Conservation (phyloP, 2,113 vertebrate genomes). For the Notiomystis cincta region DNA sequence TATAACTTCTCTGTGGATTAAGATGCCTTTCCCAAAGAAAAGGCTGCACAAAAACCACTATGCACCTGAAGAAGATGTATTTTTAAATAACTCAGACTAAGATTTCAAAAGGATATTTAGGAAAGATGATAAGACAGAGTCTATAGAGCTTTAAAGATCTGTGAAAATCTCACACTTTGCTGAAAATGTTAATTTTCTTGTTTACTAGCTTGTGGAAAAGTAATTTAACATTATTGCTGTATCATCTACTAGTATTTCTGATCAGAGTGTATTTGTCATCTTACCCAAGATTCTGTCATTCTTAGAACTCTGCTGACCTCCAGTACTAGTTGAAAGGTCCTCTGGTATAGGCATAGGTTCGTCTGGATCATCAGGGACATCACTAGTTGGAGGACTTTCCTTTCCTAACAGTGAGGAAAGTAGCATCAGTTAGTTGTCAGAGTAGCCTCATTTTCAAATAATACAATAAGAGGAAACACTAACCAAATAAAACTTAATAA, state of each 20-base stretch:
- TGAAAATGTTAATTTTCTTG: no score
- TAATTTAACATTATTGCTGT: background rate
- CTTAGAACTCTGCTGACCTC: constrained; percentile 84
- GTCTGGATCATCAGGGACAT: constrained; percentile 85
- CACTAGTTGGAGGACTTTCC: constrained; percentile 86
- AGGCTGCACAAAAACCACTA: background rate
- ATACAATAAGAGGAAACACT: background rate
- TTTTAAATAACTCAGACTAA: no score
- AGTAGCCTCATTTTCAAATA: background rate
- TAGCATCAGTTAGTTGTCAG: background rate
- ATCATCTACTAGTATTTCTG: background rate
- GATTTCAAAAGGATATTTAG: no score
- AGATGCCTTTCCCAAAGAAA: background rate
- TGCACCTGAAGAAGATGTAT: background rate
- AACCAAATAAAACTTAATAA: background rate
- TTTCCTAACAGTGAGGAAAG: constrained; percentile 76
- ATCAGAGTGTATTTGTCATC: background rate
- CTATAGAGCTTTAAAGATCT: no score
- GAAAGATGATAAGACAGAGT: no score
- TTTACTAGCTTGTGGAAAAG: background rate
- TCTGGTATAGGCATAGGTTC: constrained; percentile 98
- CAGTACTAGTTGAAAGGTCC: constrained; percentile 90
- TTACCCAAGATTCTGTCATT: constrained; percentile 84
- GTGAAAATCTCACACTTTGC: no score
- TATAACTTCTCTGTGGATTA: background rate